These are phyloP conservation scores for Cyclopterus lumpus DNA, from an alignment of 2,797 vertebrate genomes.

Conservation along the genomic window DNA sequence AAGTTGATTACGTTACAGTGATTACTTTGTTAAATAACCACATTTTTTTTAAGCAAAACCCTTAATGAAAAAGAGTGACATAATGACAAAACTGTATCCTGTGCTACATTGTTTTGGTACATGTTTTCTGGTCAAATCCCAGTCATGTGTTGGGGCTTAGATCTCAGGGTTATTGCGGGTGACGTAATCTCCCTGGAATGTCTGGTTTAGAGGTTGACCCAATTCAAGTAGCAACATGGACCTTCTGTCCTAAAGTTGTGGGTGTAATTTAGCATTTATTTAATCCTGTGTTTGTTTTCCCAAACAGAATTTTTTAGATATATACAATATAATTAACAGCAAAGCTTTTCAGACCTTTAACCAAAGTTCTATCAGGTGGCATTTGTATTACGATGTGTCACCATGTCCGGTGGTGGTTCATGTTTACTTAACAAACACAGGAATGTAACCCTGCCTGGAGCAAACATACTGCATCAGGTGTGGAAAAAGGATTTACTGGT, in stretches of 20 bases:
- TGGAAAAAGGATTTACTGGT: neutral
- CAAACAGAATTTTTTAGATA: neutral
- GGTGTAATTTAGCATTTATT: neutral
- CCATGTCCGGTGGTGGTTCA: neutral
- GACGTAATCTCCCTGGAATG: conserved; percentile 48
- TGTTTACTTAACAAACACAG: neutral
- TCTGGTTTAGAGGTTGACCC: conserved; percentile 3
- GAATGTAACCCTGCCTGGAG: neutral
- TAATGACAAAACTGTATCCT: neutral
- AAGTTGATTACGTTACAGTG: neutral
- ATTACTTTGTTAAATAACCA: neutral
- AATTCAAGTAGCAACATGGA: conserved; percentile 8
- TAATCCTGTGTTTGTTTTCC: neutral
- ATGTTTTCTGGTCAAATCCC: conserved; percentile 37
- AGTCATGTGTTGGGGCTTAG: conserved; percentile 43
- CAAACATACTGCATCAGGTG: neutral
- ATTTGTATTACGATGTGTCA: neutral
- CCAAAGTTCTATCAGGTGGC: neutral
- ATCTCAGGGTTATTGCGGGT: conserved; percentile 27
- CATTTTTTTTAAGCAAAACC: neutral
- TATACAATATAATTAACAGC: neutral
- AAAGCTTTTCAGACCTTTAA: neutral
- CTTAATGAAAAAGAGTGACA: neutral
- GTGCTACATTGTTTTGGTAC: neutral
- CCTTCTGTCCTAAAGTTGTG: neutral